These are phyloP conservation scores for Sturmia bella DNA, from an alignment of 2,888 invertebrate species.

Conservation along the genomic window DNA sequence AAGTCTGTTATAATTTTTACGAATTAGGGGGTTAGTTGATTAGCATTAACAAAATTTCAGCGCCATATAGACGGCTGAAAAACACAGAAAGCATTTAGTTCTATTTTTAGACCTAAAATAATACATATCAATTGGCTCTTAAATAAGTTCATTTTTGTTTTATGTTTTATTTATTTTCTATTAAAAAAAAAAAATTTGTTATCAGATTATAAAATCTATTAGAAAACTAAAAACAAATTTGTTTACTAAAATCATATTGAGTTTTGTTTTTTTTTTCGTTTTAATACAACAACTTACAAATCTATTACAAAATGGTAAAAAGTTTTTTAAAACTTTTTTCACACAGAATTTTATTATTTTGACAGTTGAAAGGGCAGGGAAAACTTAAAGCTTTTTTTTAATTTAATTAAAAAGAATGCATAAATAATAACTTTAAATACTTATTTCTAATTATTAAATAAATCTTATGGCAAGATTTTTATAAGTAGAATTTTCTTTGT, in stretches of 20 bases:
- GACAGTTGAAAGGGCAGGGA: conserved; percentile 20
- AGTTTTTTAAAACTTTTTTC: conserved; percentile 31
- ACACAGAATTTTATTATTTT: conserved; percentile 34
- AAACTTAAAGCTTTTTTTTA: conserved; percentile 61
- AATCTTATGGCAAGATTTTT: conserved; percentile 76
- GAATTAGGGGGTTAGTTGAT: too few relatives aligned
- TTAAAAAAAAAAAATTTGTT: conserved; percentile 45
- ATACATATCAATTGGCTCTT: too few relatives aligned
- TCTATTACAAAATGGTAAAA: conserved; percentile 15
- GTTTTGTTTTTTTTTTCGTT: conserved; percentile 30
- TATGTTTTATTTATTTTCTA: conserved; percentile 62
- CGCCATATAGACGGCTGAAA: too few relatives aligned
- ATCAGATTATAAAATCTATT: conserved; percentile 61
- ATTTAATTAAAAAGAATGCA: conserved; percentile 44
- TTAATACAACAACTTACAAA: conserved; percentile 56
- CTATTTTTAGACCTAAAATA: too few relatives aligned
- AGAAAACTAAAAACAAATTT: conserved; percentile 69
- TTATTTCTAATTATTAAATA: conserved; percentile 58
- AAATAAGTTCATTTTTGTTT: conserved; percentile 24
- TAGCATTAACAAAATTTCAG: too few relatives aligned
- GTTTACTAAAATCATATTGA: conserved; percentile 55
- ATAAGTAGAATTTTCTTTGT: conserved; percentile 22
- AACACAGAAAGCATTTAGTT: too few relatives aligned
- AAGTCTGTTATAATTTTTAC: too few relatives aligned
- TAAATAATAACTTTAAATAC: conserved; percentile 55